Base-by-base conservation (phyloP, 2,888 invertebrate species). In the Sceliomorpha sp. region DNA sequence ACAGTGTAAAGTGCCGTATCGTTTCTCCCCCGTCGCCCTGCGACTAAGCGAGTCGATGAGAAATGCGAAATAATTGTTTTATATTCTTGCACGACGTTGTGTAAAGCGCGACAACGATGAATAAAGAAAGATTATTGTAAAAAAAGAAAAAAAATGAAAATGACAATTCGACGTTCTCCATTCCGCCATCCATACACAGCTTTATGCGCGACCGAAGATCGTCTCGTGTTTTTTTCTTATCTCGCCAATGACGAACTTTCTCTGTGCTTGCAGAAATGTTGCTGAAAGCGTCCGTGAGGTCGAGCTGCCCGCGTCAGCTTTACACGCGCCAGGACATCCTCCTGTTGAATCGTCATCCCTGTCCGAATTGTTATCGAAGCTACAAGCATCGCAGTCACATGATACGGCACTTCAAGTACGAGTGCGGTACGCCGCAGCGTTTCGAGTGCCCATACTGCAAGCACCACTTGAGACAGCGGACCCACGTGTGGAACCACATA, bases 381-480 rank as follows among this genome's bases (percentile, higher is more conserved):
- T 92, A 92, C 82, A 89, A 91, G 71, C 90, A 91, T 53, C 91
- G 91, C 70, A 90, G 91, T 7, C 92, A 92, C 76, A 88, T 92
- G 79, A 90, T 90, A 71, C 89, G 92, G 0, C 92, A 92, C 77
- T 89, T 89, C 83, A 89, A 77, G 59, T 87, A 85, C 73, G 89
- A 89, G 71, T 89, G 89, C 64, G 88, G 88, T 1, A 81, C 80
- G n/a, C 78, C 80, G 0, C 86, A 85, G 37, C 78, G 86, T 59
- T 89, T 89, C 74, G 80, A 81, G 58, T 89, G 89, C 55, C 84
- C 84, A 0, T 84, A 85, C 56, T 89, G 89, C 75, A 81, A 83
- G 62, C 77, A 82, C 24, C 80, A 82, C 56, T 64, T 88, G 3
- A 77, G 88, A 13, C 86, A 87, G 53, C 77, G 86, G 2, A 83